Base-by-base conservation (phyloP, 2,888 invertebrate species). In the Andrena marginata region DNA sequence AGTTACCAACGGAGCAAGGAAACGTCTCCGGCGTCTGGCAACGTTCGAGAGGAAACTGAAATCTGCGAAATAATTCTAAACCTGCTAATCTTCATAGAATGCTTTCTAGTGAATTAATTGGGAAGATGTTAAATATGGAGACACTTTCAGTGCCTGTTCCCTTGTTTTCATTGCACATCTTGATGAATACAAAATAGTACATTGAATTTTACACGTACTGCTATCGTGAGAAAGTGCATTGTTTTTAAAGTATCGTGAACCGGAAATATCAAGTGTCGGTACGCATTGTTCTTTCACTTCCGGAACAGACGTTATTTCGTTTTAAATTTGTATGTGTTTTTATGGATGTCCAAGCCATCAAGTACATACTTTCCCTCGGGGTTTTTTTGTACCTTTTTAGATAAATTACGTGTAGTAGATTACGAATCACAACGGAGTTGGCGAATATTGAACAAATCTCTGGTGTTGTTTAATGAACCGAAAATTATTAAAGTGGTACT, bases 141-240 rank as follows among this genome's bases (percentile, higher is more conserved):
- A 20, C 54, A 20, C 54, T 54, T 54, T 20, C 6, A 42, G 60
- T 10, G 5, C 5, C 23, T 10, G n/a, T 72, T 51, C 72, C 72
- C 67, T 48, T 69, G 10, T n/a, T 10, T 31, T 31, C 42, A 16
- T 8, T 7, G 35, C 7, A 2, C 56, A 60, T 68, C 54, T 54
- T 69, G 64, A 73, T 60, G 74, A 74, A 63, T 49, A 67, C 26
- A 67, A 82, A 86, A 77, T 64, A 31, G 3, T 33, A 49, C 49
- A 29, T 59, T 71, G 62, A 42, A 49, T 73, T 72, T 71, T 62
- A n/a, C 35, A 26, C 48, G 54, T 8, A 29, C 63, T 48, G 59
- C 69, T 67, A 65, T 65, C 80, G 82, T 86, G 88, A 73, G 86
- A 88, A 88, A 85, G 49, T 16, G 54, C 75, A 88, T 88, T 87